Percentiles rank a stretch among this genome's conserved stretches.
phyloP scores from a whole-genome alignment of 2,888 invertebrate species.

The Microplitis deprimator region DNA sequence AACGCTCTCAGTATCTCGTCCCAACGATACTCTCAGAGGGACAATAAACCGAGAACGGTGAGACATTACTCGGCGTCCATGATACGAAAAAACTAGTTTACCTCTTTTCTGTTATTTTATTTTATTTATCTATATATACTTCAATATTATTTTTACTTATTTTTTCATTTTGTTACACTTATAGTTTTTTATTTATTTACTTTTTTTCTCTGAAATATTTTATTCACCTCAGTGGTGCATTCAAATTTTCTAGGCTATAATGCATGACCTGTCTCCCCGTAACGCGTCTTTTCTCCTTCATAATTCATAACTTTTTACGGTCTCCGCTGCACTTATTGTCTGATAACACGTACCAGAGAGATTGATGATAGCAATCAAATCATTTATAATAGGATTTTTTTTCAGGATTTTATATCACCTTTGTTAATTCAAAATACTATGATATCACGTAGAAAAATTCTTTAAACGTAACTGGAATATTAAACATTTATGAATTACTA shows the following conservation, averaged over 20 bases:
- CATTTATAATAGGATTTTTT: conserved; percentile 16
- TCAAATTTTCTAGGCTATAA: conserved; percentile 23
- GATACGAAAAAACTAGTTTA: conserved; percentile 44
- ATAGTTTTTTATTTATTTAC: conserved; percentile 6
- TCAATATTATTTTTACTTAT: conserved; percentile 7
- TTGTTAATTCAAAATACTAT: not conserved
- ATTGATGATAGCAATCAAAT: conserved; percentile 10
- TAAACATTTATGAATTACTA: not conserved
- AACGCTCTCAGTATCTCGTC: conserved; percentile 33
- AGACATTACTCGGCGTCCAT: conserved; percentile 43
- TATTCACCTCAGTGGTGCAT: conserved; percentile 17
- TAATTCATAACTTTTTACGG: conserved; percentile 31
- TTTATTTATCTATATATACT: conserved; percentile 10
- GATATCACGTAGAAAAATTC: not conserved
- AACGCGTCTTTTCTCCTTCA: conserved; percentile 27
- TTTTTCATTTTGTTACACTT: conserved; percentile 11
- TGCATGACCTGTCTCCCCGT: conserved; percentile 27
- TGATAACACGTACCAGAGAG: not conserved
- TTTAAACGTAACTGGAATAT: not conserved
- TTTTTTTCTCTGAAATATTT: conserved; percentile 17
- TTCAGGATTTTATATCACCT: not conserved
- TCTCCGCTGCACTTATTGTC: conserved; percentile 27
- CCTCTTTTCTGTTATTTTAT: conserved; percentile 15
- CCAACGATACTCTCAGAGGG: conserved; percentile 44
- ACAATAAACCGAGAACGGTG: conserved; percentile 45